Conservation (phyloP, 2,888 invertebrate species). For the Troilus luridus region DNA sequence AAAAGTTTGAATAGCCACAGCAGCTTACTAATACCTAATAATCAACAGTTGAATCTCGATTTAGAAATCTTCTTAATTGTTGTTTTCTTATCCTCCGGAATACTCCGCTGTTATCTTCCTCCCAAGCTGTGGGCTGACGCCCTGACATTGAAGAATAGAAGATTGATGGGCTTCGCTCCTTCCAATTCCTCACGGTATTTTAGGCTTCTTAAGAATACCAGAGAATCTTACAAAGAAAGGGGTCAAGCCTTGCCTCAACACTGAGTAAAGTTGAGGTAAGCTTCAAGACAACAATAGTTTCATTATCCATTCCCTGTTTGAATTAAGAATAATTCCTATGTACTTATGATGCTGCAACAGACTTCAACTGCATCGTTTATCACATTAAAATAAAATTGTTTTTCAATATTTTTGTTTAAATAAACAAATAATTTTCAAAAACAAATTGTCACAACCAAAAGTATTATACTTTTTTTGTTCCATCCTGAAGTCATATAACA, state of each 20-base stretch:
- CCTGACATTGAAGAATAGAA: constrained; percentile 46
- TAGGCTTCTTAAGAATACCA: constrained; percentile 3
- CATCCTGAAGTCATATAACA: too few species aligned
- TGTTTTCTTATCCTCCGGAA: background rate
- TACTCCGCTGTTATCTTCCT: constrained; percentile 15
- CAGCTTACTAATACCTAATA: background rate
- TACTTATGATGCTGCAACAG: background rate
- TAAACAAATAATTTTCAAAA: too few species aligned
- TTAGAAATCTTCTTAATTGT: background rate
- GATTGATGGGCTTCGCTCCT: background rate
- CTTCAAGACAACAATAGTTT: constrained; percentile 13
- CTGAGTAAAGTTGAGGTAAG: background rate
- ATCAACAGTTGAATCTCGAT: background rate
- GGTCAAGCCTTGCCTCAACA: background rate
- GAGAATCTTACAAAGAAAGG: background rate
- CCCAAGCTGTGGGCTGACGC: background rate
- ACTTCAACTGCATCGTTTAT: too few species aligned
- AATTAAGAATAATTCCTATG: background rate
- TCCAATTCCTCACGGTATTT: constrained; percentile 40
- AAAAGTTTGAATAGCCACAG: too few species aligned
- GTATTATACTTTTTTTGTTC: too few species aligned
- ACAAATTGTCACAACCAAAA: too few species aligned
- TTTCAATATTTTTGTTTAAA: too few species aligned
- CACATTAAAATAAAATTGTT: too few species aligned
- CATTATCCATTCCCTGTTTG: too few species aligned